Evolutionary conservation across 2,113 vertebrate genomes (phyloP), one percentile per base, ranked within the genome.

Genomic region (Scytalopus superciliaris): DNA sequence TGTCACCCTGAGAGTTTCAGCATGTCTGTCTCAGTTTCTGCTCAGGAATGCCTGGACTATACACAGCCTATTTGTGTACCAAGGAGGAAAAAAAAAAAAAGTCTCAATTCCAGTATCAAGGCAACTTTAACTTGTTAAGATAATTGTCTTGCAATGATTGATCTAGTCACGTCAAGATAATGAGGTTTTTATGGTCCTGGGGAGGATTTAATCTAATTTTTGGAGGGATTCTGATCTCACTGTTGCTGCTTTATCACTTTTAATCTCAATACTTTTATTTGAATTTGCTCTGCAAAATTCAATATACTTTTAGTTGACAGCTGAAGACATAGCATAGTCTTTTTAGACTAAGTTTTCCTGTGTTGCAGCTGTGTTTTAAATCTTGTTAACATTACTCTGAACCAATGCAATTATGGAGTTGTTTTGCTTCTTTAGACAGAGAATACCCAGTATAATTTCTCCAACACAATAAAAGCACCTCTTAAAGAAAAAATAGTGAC

Each of bases 141-240:
- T 97, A 97, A 97, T 98, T 97, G 97, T 95, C 95, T 97, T 90
- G 64, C 72, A 92, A 96, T 97, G 97, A 98, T 95, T 97, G 97
- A 98, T 98, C 94, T 89, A 97, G 75, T 89, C 95, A 24, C 97
- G 92, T 97, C 95, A 97, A 95, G 59, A 97, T 97, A 98, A 98
- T 97, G 97, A 50, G 75, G 40, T 96, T 98, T 98, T 98, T 97
- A 97, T 90, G 88, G 80, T 84, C 95, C 95, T 56, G 77, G 97
- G 87, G 93, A 97, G 55, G 45, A 85, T 91, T 90, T 97, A 97
- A 98, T 98, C 85, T 97, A 95, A 96, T 98, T 98, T 97, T 95
- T 89, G 28, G 69, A 96, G 84, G 93, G 91, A 96, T 97, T 97
- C 93, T 96, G 96, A 97, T 97, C 91, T 96, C 89, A 82, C 52